phyloP scores from a whole-genome alignment of 2,797 vertebrate genomes.

The Morelia viridis region DNA sequence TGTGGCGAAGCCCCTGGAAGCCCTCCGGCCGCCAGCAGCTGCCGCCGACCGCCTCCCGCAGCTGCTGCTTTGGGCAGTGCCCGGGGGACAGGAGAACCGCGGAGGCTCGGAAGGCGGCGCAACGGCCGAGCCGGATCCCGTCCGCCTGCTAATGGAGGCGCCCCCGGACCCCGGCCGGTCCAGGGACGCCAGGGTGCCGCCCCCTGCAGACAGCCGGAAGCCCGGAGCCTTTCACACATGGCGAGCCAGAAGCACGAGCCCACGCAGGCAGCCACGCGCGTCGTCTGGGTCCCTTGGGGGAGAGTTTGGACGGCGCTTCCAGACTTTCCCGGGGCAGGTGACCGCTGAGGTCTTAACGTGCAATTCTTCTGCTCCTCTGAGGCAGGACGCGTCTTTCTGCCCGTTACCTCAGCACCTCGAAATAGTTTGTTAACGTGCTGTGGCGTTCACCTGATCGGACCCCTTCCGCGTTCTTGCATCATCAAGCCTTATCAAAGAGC shows the following conservation, averaged over 20 bases:
- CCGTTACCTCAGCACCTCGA: too few relatives aligned
- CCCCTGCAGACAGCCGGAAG: neutral
- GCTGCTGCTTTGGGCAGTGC: neutral
- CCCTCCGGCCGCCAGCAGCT: neutral
- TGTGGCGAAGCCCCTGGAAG: neutral
- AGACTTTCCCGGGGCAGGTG: too few relatives aligned
- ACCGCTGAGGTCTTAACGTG: too few relatives aligned
- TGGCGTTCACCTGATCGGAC: neutral
- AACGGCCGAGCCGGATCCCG: rapidly evolving
- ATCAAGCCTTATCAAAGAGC: neutral
- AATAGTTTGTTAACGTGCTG: too few relatives aligned
- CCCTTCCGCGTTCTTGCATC: neutral
- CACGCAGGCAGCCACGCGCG: too few relatives aligned
- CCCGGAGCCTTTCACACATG: too few relatives aligned
- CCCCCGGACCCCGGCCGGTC: neutral
- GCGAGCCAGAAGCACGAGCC: neutral
- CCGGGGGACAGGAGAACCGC: neutral
- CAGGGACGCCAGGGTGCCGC: neutral
- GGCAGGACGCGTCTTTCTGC: too few relatives aligned
- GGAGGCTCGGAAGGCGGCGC: neutral
- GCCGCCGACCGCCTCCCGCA: too few relatives aligned
- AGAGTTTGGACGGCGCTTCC: neutral
- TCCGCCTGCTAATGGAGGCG: neutral
- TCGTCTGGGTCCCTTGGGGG: too few relatives aligned
- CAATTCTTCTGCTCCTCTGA: too few relatives aligned